Evolutionary conservation across 2,888 invertebrate species (phyloP), one percentile per base, ranked within the genome.

Genomic region (Syrphus vitripennis): DNA sequence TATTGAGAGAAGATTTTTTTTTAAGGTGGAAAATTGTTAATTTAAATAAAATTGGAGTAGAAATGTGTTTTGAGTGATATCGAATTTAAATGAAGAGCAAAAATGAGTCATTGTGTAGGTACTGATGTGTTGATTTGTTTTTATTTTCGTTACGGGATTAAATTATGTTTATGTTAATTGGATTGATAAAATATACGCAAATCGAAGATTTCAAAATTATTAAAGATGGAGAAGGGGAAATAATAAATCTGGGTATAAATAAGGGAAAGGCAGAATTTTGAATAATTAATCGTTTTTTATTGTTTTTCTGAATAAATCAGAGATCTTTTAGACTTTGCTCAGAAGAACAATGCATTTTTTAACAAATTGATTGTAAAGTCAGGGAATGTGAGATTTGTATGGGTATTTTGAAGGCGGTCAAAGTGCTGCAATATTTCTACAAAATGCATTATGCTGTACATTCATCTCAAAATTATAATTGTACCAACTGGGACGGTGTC

Each of bases 51-150:
- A 19, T 65, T 45, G 31, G 4, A 65, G 12, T 31, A 45, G 29
- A 45, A 65, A 45, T 29, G 19, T 26, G 26, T 29, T 34, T 81
- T 61, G 80, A 80, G 16, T 74, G 57, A 74, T 74, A 50, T 50
- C 12, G 21, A 21, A 50, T 50, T 24, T 14, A 50, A 50, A 14
- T 6, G 2, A 50, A 34, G 3, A 10, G 21, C 12, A 7, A 9
- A 3, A 12, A 12, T 81, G 75, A 75, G 50, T 81, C 59, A 81
- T 19, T 31, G 0, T 12, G n/a, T n/a, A n/a, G n/a, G n/a, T n/a
- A n/a, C n/a, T 24, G 24, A n/a, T 24, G 14, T 40, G 21, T 19
- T 59, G 19, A 37, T 37, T 21, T 59, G 10, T 24, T 50, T 48
- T 21, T 24, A 14, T 45, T 42, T 31, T n/a, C 24, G 24, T 61